Evolutionary conservation across 2,888 invertebrate species (phyloP), one percentile per base, ranked within the genome.

Genomic region (Proisotoma minuta): DNA sequence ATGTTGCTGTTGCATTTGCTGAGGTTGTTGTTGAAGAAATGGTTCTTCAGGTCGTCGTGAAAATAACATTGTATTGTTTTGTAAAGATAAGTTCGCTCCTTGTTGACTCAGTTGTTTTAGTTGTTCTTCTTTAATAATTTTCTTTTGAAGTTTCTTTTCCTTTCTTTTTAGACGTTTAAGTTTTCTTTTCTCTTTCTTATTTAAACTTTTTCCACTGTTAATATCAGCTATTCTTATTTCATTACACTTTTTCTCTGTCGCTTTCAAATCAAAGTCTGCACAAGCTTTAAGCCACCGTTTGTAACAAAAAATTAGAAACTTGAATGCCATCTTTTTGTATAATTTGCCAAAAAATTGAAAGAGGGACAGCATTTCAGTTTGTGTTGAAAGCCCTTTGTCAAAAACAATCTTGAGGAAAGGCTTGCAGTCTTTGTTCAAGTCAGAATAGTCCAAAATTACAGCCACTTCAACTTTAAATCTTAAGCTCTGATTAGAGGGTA

Each of bases 331-430:
- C 15, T 4, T 40, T 4, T 24, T n/a, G 27, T 34, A 56, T 8
- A 40, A 24, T 23, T 27, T 22, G 3, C 56, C 56, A 40, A 56
- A 29, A 43, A 56, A 56, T 26, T 18, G 26, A 20, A 52, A 18
- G 2, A 40, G 24, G 5, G 15, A 24, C 22, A 23, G 22, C 24
- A 15, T 10, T 3, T 26, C 34, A 24, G 3, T 22, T 2, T n/a
- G 18, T n/a, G 20, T 22, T 18, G 56, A 56, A 3, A 10, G 3
- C 43, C 15, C 56, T n/a, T 43, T 24, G n/a, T 56, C 56, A 24
- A 56, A 56, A 3, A 24, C 24, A 10, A 56, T 22, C 24, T 24
- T 39, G 12, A 22, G 26, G 3, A n/a, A 47, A 39, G 56, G 56
- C 10, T 8, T 3, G 20, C 53, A 54, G 3, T 27, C 26, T 10